Evolutionary conservation across 2,113 vertebrate genomes (phyloP).

Genomic region (Rhineura floridana): DNA sequence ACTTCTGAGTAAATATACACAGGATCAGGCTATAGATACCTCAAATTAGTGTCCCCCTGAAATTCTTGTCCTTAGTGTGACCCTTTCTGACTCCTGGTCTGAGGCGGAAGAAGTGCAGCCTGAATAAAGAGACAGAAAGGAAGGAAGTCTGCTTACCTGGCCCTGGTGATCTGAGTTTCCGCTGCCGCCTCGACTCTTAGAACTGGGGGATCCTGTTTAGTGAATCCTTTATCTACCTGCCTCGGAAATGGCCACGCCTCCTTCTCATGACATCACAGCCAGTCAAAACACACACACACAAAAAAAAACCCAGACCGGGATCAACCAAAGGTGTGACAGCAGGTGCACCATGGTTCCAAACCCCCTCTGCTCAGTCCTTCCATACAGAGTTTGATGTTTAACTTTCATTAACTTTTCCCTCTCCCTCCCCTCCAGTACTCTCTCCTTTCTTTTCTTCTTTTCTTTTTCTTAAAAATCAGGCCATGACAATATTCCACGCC

Average conservation of each 20-base stretch:
- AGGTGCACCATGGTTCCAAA: neutral
- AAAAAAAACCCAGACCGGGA: neutral
- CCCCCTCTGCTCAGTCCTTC: neutral
- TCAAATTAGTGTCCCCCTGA: neutral
- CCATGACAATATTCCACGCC: neutral
- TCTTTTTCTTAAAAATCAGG: neutral
- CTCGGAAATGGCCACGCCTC: slow-evolving; percentile 20
- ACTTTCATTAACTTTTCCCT: neutral
- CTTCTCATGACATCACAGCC: slow-evolving; percentile 34
- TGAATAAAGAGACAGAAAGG: neutral
- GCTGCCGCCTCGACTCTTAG: neutral
- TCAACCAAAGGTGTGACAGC: neutral
- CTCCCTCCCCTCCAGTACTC: neutral
- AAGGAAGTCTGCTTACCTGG: neutral
- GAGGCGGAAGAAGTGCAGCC: neutral
- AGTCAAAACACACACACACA: slow-evolving; percentile 20
- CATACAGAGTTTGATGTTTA: neutral
- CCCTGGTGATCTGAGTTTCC: neutral
- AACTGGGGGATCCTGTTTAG: slow-evolving; percentile 39
- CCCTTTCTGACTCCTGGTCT: neutral
- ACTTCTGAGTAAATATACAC: neutral
- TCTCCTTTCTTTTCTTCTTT: neutral
- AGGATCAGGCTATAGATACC: neutral
- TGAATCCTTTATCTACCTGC: slow-evolving; percentile 41
- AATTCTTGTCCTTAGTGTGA: neutral